Percentiles rank a stretch among this genome's conserved stretches.
Conservation (phyloP, 2,888 invertebrate species). For the Mesorhabditis sp. region DNA sequence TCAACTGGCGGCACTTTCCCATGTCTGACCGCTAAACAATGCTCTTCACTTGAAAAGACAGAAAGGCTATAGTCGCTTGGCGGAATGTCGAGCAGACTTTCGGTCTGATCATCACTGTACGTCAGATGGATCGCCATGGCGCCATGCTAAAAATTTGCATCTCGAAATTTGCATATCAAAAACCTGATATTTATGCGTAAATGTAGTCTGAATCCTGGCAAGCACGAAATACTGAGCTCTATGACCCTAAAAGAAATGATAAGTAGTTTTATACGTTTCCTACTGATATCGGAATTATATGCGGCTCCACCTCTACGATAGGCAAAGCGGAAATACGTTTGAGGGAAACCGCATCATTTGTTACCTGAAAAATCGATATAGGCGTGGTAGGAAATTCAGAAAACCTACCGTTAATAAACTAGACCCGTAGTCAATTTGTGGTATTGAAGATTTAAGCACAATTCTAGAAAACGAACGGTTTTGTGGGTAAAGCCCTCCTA, state of each 20-base stretch:
- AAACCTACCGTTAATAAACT: neutral
- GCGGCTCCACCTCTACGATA: neutral
- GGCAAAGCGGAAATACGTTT: neutral
- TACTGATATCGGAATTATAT: slow-evolving; percentile 1
- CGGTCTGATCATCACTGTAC: neutral
- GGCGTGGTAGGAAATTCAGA: too few relatives aligned
- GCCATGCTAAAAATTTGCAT: neutral
- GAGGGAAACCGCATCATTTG: neutral
- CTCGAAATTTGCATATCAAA: neutral
- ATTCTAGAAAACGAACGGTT: neutral
- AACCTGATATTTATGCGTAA: slow-evolving; percentile 4
- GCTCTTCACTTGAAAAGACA: slow-evolving; percentile 2
- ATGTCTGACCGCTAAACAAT: neutral
- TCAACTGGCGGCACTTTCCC: neutral
- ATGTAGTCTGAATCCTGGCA: neutral
- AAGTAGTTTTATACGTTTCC: neutral
- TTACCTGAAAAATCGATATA: neutral
- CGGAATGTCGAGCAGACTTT: neutral
- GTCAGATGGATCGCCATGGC: neutral
- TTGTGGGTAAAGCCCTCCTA: neutral
- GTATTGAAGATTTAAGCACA: slow-evolving; percentile 3
- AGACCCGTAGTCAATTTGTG: neutral
- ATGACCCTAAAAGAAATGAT: neutral
- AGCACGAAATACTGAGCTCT: neutral
- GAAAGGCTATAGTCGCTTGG: slow-evolving; percentile 1